Percentiles rank a stretch among this genome's conserved stretches.
Conservation (phyloP, 1,140 invertebrate species). For the Eurosta solidaginis region DNA sequence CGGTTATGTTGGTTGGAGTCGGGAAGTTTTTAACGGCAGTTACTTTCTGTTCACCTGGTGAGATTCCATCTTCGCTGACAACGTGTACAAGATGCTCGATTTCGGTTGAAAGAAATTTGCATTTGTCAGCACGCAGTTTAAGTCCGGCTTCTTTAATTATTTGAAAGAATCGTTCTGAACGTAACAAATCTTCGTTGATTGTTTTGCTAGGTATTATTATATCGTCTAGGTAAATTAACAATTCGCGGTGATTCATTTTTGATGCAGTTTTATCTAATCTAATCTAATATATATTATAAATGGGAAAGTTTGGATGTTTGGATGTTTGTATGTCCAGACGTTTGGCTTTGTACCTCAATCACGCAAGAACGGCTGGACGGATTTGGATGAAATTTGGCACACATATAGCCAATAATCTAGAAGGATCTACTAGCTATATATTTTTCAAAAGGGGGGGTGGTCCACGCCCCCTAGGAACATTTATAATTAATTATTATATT, state of each 20-base stretch:
- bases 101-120: constrained; percentile 47
- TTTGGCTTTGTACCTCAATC: too few species aligned
- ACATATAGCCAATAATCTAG: too few species aligned
- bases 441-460: too few species aligned
- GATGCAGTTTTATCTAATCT: not conserved
- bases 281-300: too few species aligned
- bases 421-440: too few species aligned
- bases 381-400: too few species aligned
- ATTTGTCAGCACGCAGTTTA: constrained; percentile 47
- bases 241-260: constrained; percentile 31
- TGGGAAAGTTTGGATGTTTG: too few species aligned
- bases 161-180: constrained; percentile 39
- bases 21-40: constrained; percentile 43
- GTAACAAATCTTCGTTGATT: constrained; percentile 38
- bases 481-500: too few species aligned
- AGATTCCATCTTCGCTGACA: constrained; percentile 38
- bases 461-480: too few species aligned
- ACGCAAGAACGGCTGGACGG: too few species aligned
- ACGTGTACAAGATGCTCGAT: constrained; percentile 47
- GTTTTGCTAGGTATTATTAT: constrained; percentile 38
- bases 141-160: constrained; percentile 42
- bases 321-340: too few species aligned
- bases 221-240: constrained; percentile 44
- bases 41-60: constrained; percentile 46
- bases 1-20: constrained; percentile 38